A percentile compares a stretch with the other conserved stretches of the same genome.
These are phyloP conservation scores for Penaeus indicus DNA, from an alignment of 1,140 invertebrate genomes.

Conservation along the genomic window DNA sequence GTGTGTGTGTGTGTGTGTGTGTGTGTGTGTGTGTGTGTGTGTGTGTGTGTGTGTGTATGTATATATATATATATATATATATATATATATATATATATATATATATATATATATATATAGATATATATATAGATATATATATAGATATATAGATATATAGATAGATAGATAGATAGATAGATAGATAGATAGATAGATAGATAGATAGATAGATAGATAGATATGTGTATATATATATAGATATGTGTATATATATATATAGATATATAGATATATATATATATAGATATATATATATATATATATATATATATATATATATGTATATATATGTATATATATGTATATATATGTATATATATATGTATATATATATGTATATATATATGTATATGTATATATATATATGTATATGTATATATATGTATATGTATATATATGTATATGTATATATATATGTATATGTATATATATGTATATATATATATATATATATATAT, in stretches of 20 bases:
- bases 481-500: slow-evolving; percentile 20
- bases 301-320: slow-evolving; percentile 20
- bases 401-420: neutral
- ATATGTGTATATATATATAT: neutral
- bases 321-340: slow-evolving; percentile 15
- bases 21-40: too few relatives aligned
- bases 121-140: too few relatives aligned
- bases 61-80: too few relatives aligned
- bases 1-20: too few relatives aligned
- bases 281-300: neutral
- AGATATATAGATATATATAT: neutral
- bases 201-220: too few relatives aligned
- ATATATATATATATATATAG: too few relatives aligned
- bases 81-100: too few relatives aligned
- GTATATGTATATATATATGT: neutral
- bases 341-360: neutral
- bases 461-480: slow-evolving; percentile 15
- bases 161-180: too few relatives aligned
- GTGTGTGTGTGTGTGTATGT: too few relatives aligned
- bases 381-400: slow-evolving; percentile 9
- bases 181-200: too few relatives aligned
- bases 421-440: neutral
- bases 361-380: neutral
- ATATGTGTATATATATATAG: neutral
- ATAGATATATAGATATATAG: too few relatives aligned